Evolutionary conservation across 2,888 invertebrate species (phyloP), one percentile per base, ranked within the genome.

Genomic region (Alsophila aescularia): DNA sequence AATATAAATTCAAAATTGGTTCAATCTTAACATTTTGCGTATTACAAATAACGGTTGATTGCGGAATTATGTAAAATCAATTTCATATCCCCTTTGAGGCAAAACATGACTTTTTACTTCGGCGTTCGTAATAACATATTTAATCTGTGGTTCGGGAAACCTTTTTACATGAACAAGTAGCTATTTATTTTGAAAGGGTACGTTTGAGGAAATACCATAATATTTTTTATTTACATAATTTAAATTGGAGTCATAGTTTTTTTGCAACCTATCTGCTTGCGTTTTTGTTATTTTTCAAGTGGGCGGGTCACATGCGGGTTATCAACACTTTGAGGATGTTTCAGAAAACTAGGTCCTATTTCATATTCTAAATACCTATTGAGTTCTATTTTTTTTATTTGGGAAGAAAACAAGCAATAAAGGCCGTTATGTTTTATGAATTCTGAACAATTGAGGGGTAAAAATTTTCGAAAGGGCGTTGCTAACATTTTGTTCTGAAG

Each of bases 61-160:
- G 15, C 35, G 35, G 13, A 15, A 15, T 15, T 35, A 35, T 35
- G 35, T 35, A 35, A 35, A 35, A 35, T 18, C 16, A 18, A 37
- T 45, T 52, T 40, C 18, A 29, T 45, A 29, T 24, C 24, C 32
- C 37, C 31, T 43, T 39, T 39, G 32, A 34, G 14, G 41, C 31
- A 16, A 44, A 44, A 40, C 44, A 44, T 43, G 42, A 37, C 31
- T 31, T 43, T 37, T 13, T 32, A 13, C 35, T 35, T 35, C 9
- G 13, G 36, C 43, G 35, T 31, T 35, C n/a, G n/a, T n/a, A n/a
- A n/a, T 21, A 21, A 21, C 21, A 21, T 21, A 6, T 21, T 21
- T 6, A 5, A 21, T 6, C 21, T 21, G 6, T 21, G 6, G 21
- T n/a, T n/a, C 24, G 2, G 27, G 36, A 24, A 29, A 18, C 29